These are phyloP conservation scores for Prorops nasuta DNA, from an alignment of 1,140 invertebrate genomes.

Conservation along the genomic window DNA sequence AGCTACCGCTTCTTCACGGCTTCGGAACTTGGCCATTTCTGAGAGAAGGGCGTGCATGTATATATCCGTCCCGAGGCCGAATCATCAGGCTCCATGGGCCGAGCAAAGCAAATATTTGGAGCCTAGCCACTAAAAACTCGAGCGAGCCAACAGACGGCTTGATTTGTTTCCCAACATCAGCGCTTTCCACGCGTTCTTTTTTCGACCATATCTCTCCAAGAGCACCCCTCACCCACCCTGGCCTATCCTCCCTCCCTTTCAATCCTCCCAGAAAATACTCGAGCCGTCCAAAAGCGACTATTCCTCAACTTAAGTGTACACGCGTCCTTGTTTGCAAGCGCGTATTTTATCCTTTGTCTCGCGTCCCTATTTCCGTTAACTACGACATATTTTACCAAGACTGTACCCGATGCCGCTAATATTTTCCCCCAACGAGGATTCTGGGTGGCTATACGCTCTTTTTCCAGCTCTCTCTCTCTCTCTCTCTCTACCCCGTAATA, in stretches of 20 bases:
- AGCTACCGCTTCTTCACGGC: neutral
- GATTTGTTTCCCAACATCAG: conserved; percentile 53
- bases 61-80: conserved; percentile 33
- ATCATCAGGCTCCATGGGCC: conserved; percentile 24
- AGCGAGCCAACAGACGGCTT: conserved; percentile 52
- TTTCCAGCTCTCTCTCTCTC: too few species aligned
- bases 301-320: conserved; percentile 29
- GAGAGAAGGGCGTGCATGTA: conserved; percentile 11
- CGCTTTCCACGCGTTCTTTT: conserved; percentile 27
- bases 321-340: conserved; percentile 20
- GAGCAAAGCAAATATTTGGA: conserved; percentile 55
- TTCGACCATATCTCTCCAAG: conserved; percentile 14
- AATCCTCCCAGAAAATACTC: conserved; percentile 9
- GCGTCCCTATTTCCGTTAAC: neutral
- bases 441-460: too few species aligned
- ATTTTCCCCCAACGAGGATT: too few species aligned
- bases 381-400: too few species aligned
- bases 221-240: neutral
- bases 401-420: too few species aligned
- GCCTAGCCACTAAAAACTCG: conserved; percentile 55
- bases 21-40: neutral
- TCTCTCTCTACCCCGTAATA: too few species aligned
- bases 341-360: neutral
- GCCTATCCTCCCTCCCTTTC: neutral
- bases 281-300: conserved; percentile 27